These are phyloP conservation scores for Corbicula japonica DNA, from an alignment of 2,888 invertebrate genomes.

Conservation along the genomic window DNA sequence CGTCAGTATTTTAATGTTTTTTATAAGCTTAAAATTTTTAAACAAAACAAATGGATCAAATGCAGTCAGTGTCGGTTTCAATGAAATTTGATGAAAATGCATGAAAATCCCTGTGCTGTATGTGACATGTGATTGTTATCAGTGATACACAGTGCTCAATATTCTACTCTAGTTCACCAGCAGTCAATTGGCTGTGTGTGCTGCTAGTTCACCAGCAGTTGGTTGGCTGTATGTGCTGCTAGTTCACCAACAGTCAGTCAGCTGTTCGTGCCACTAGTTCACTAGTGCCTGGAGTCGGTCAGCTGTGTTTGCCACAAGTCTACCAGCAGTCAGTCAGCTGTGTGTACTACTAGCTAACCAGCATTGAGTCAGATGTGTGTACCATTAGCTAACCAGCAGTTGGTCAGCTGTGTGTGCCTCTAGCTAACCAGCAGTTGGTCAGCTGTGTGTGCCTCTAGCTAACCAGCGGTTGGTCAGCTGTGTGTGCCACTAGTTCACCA, in stretches of 20 bases:
- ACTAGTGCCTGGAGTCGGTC: too few relatives aligned
- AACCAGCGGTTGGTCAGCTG: conserved; percentile 12
- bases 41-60: too few relatives aligned
- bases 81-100: too few relatives aligned
- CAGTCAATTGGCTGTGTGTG: conserved; percentile 13
- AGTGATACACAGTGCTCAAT: conserved; percentile 21
- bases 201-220: conserved; percentile 14
- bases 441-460: too few relatives aligned
- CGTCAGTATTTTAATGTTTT: too few relatives aligned
- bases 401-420: conserved; percentile 5
- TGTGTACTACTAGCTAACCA: conserved; percentile 1
- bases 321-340: conserved; percentile 19
- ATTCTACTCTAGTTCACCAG: conserved; percentile 7
- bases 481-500: conserved; percentile 3
- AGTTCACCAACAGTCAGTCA: conserved; percentile 19
- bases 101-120: conserved; percentile 5
- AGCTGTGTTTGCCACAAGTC: too few relatives aligned
- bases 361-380: conserved; percentile 12
- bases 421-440: too few relatives aligned
- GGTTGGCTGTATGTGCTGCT: conserved; percentile 11
- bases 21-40: too few relatives aligned
- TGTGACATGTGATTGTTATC: conserved; percentile 20
- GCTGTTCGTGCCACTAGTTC: conserved; percentile 3
- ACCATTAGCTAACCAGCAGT: conserved; percentile 7
- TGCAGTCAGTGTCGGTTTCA: too few relatives aligned